Evolutionary conservation across 2,888 invertebrate genomes (phyloP), one percentile per base, ranked within the genome.

Genomic region (Chelonus formosanus): DNA sequence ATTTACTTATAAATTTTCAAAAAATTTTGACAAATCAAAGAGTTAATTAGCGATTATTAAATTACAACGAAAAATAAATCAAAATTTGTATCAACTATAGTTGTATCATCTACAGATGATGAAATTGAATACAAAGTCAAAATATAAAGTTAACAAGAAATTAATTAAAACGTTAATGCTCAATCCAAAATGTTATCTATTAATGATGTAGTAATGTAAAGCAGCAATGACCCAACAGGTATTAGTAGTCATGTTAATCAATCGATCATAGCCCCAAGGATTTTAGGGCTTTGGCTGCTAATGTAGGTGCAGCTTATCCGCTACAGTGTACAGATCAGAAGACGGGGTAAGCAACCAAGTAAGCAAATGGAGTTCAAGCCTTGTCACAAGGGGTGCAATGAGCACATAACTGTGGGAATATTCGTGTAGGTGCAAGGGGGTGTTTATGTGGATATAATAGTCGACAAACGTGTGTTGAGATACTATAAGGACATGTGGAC

Each of bases 401-500:
- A 60, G 60, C 65, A 60, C 65, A 54, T 60, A 60, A 60, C 65
- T 65, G 58, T 45, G 20, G 53, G 63, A 45, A 34, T 55, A 63
- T 63, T 56, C 36, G 45, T n/a, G 48, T 48, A 32, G 20, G 7
- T 35, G 36, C 40, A 52, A 8, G 4, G 6, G 52, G 34, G 32
- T 52, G 52, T 52, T 52, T 6, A 8, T 63, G 10, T 63, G 48
- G 34, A 36, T 48, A 55, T 60, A 40, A 44, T 32, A 35, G 20
- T 5, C 40, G 45, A 34, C 35, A 43, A 50, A 59, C 36, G 34
- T 58, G 60, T 54, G 59, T 55, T 54, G 31, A 60, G 20, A 45
- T 6, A 57, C 54, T 6, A 43, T 54, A 31, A 47, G 35, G 59
- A 45, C 58, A 62, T 62, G 61, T 64, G 63, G 61, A 64, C 59